Evolutionary conservation across 2,797 vertebrate species (phyloP).

Genomic region (Bucorvus abyssinicus): DNA sequence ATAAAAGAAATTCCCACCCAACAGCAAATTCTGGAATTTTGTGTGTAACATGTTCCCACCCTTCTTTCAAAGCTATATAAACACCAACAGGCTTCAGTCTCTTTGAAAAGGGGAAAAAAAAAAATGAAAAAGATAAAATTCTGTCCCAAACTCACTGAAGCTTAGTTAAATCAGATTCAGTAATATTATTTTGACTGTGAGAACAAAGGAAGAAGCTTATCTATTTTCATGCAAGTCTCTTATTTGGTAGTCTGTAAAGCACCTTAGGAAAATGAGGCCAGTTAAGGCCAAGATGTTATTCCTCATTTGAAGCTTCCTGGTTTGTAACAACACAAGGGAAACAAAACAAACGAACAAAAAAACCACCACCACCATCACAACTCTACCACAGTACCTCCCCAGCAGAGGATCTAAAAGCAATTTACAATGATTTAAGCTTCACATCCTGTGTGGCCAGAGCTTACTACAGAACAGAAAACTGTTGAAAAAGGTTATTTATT

Average conservation of each 20-base stretch:
- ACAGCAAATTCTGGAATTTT: not conserved
- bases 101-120: no score
- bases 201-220: not conserved
- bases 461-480: not conserved
- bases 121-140: not conserved
- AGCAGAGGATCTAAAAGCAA: not conserved
- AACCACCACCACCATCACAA: not conserved
- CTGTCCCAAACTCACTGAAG: not conserved
- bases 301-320: not conserved
- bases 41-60: not conserved
- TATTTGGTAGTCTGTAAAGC: not conserved
- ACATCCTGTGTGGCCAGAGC: not conserved
- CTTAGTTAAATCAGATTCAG: not conserved
- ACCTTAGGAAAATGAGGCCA: not conserved
- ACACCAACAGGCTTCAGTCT: not conserved
- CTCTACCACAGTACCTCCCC: not conserved
- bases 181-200: not conserved
- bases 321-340: not conserved
- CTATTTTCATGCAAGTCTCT: not conserved
- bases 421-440: not conserved
- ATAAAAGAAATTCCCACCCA: not conserved
- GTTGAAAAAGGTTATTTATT: not conserved
- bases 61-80: not conserved
- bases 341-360: not conserved
- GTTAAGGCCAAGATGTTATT: not conserved